These are phyloP conservation scores for Melieria crassipennis DNA, from an alignment of 2,888 invertebrate species.

Conservation along the genomic window DNA sequence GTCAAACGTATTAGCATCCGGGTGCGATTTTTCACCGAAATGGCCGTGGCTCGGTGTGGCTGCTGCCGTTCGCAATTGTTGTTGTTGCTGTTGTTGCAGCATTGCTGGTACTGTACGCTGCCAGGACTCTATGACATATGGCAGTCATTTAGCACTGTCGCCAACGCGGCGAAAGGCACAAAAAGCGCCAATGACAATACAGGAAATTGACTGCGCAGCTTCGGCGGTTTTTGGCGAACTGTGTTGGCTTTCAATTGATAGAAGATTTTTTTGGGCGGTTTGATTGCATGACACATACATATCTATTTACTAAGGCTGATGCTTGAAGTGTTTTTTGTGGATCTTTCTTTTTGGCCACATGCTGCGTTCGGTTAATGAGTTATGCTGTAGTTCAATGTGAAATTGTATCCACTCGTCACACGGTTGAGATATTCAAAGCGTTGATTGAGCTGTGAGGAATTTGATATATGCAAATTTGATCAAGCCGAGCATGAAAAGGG, in stretches of 20 bases:
- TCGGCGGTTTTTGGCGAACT: background rate
- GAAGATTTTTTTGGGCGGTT: background rate
- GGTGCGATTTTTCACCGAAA: conserved; percentile 62
- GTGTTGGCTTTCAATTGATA: background rate
- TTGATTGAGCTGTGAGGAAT: no score
- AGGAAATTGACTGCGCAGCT: conserved; percentile 4
- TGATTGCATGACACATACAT: background rate
- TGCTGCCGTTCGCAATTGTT: background rate
- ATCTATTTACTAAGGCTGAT: background rate
- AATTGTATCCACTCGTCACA: no score
- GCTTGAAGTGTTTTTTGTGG: background rate
- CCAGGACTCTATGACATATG: conserved; percentile 55
- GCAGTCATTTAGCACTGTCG: conserved; percentile 59
- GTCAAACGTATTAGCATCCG: conserved; percentile 65
- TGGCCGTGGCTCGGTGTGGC: conserved; percentile 42
- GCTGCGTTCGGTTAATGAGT: conserved; percentile 7
- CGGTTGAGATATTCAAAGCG: no score
- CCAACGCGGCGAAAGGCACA: background rate
- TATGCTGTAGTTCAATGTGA: background rate
- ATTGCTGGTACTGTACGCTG: conserved; percentile 27
- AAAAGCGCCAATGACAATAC: background rate
- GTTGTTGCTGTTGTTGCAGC: conserved; percentile 50
- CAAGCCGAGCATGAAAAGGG: no score
- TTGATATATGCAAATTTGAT: no score
- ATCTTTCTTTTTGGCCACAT: conserved; percentile 8